Base-by-base conservation (phyloP, 2,888 invertebrate genomes). In the Agrilus mali region DNA sequence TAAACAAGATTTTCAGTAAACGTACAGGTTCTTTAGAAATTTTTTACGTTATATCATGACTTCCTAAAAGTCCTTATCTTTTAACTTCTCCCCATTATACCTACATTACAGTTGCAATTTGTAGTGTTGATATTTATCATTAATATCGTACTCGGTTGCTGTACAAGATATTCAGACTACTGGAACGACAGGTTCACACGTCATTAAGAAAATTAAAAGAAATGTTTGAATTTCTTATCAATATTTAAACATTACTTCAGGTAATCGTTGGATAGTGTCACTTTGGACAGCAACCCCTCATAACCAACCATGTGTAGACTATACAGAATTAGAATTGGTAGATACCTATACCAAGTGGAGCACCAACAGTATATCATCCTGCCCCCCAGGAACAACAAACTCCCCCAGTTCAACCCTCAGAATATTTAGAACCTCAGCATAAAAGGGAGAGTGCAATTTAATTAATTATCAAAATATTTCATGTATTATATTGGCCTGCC, bases 211-310 rank as follows among this genome's bases (percentile, higher is more conserved):
- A 5, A 7, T 41, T 38, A 35, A 35, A 27, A n/a, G 22, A 41
- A 41, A n/a, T 22, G 7, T 22, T n/a, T n/a, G n/a, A n/a, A n/a
- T n/a, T 36, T 16, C 22, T 16, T 43, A 38, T 17, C 15, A 14
- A 36, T 42, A n/a, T 10, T 10, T 4, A 10, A 27, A 27, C 10
- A 2, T 27, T 27, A 27, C 20, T 27, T 10, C 10, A 27, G 88
- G 87, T 39, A 89, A 86, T 63, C 83, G 86, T 57, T 88, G 85
- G 85, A 68, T 89, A 46, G 78, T 85, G 14, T 82, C 88, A 2
- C 72, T 90, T 61, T 90, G 86, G 86, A 82, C 87, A 2, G 74
- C 83, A 33, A 82, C 86, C 5, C 88, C 89, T 0, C 82, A 86
- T 61, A 80, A 83, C 51, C 86, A 86, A 60, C 84, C 86, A 3